Evolutionary conservation across 2,797 vertebrate genomes (phyloP).

Genomic region (Phyllotis vaccarum): DNA sequence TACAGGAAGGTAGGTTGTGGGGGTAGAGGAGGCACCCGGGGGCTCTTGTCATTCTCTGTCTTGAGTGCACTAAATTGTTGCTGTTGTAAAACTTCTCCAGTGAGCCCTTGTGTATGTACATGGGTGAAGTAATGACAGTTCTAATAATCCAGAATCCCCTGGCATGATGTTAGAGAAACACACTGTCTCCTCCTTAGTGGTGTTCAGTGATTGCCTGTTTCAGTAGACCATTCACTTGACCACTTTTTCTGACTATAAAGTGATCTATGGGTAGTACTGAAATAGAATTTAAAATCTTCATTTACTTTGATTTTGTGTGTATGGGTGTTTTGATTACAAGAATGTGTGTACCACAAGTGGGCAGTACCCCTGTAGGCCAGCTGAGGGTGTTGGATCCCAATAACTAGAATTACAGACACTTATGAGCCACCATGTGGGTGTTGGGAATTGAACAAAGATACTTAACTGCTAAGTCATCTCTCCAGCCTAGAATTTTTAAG

Average conservation of each 20-base stretch:
- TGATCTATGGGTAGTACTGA: neutral
- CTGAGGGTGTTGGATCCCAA: neutral
- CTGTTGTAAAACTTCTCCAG: neutral
- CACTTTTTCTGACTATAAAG: conserved; percentile 23
- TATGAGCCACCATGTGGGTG: neutral
- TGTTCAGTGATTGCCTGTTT: neutral
- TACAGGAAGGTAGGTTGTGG: neutral
- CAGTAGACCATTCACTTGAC: neutral
- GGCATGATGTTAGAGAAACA: neutral
- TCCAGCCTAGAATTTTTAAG: neutral
- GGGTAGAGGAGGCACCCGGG: neutral
- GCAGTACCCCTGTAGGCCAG: neutral
- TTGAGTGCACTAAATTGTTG: neutral
- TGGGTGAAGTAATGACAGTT: neutral
- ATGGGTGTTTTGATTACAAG: neutral
- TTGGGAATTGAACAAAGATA: neutral
- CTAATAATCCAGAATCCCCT: neutral
- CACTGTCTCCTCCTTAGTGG: neutral
- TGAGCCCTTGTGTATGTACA: neutral
- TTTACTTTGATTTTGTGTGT: neutral
- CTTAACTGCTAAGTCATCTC: neutral
- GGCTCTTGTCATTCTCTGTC: neutral
- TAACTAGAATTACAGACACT: neutral
- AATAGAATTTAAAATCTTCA: neutral
- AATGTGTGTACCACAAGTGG: neutral